Base-by-base conservation (phyloP, 1,140 invertebrate species). In the Trachymyrmex cornetzi region DNA sequence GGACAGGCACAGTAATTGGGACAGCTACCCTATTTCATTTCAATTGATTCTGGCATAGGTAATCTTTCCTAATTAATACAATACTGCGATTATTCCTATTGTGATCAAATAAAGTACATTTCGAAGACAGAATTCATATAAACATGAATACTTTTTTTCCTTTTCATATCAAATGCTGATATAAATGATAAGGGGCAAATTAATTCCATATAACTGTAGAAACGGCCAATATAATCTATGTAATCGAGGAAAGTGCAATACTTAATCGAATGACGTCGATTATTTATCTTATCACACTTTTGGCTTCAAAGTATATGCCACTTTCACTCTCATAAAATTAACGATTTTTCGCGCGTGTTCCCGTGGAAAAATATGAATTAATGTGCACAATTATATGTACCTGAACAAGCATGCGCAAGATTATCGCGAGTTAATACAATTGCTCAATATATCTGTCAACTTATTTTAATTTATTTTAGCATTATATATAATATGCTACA, bases 121-220 rank as follows among this genome's bases (percentile, higher is more conserved):
- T 44, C 14, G 12, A 79, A 77, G 34, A 24, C 1, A 44, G 12
- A 61, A 64, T 50, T 50, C 16, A 7, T 12, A 14, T 30, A 38
- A 4, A 4, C 11, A 12, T 44, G 11, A 63, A 1, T 34, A 34
- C 53, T 38, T 55, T 38, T 11, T 11, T 19, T 53, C 7, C 16
- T 67, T 38, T 71, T 57, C 27, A 72, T 27, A 57, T 82, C 11
- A 3, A 57, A 22, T 30, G 24, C 3, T 27, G 11, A 72, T 57
- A 55, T 16, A 79, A 69, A 14, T 14, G 34, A 71, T 71, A 57
- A 81, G 22, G 5, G 27, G 16, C 44, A 48, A 82, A 61, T 82
- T 59, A 82, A 81, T 72, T 24, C n/a, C 2, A 61, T 81, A 38
- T 55, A 72, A 44, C 1, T 19, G 24, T n/a, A 66, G n/a, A 57